Percentiles rank a stretch among this genome's conserved stretches.
Evolutionary conservation across 2,797 vertebrate genomes (phyloP).

Genomic region (Acanthurus tractus): DNA sequence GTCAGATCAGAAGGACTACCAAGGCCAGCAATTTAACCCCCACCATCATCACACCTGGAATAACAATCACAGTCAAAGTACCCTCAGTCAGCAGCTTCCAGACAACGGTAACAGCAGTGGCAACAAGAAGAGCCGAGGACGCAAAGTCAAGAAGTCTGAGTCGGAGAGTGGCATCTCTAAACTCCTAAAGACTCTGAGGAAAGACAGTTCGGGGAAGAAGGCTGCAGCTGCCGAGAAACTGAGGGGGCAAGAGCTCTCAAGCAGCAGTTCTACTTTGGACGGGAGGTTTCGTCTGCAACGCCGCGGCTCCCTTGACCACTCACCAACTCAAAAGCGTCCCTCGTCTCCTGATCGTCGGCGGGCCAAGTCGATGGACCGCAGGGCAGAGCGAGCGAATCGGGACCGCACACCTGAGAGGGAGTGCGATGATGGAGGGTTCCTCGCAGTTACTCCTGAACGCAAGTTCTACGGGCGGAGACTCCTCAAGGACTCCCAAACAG

Average conservation of each 20-base stretch:
- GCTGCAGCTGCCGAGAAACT: constrained; percentile 84
- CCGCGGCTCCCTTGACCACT: constrained; percentile 92
- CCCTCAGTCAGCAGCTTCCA: constrained; percentile 87
- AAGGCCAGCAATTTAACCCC: constrained; percentile 78
- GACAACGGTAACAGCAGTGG: constrained; percentile 80
- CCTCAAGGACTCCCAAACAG: constrained; percentile 75
- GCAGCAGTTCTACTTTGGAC: constrained; percentile 79
- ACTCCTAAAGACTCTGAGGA: constrained; percentile 87
- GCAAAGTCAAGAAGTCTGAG: constrained; percentile 87
- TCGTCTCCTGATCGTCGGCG: constrained; percentile 89
- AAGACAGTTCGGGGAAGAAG: constrained; percentile 87
- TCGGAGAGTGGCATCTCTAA: constrained; percentile 88
- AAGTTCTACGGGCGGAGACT: constrained; percentile 74
- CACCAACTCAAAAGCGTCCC: constrained; percentile 85
- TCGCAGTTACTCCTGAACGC: constrained; percentile 81
- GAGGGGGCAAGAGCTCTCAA: constrained; percentile 82
- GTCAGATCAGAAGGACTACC: constrained; percentile 89
- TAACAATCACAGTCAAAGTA: constrained; percentile 88
- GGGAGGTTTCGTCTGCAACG: constrained; percentile 76
- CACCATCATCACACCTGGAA: constrained; percentile 91
- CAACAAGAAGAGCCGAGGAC: constrained; percentile 83
- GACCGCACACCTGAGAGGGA: constrained; percentile 90
- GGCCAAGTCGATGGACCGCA: constrained; percentile 88
- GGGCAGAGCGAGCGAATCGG: constrained; percentile 79
- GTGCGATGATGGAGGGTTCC: constrained; percentile 82